Evolutionary conservation across 2,888 invertebrate species (phyloP).

Genomic region (Criorhina ranunculi): DNA sequence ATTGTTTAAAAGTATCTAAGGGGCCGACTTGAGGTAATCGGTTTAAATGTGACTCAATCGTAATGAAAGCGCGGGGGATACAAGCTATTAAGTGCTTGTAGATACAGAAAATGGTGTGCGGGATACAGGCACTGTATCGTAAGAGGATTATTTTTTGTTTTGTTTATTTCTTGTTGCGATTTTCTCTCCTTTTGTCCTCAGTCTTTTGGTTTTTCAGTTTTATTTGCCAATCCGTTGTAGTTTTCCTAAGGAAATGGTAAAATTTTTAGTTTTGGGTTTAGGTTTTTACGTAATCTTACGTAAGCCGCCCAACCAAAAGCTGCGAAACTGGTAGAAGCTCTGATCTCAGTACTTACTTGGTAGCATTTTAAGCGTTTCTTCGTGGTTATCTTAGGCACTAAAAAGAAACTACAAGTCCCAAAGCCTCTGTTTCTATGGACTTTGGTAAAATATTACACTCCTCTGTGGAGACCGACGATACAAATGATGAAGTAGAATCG

Average conservation of each 20-base stretch:
- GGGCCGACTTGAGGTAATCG: slow-evolving; percentile 50
- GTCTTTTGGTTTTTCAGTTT: slow-evolving; percentile 7
- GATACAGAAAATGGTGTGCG: not conserved
- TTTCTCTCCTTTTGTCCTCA: not conserved
- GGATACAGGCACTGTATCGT: slow-evolving; percentile 1
- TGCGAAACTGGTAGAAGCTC: no score
- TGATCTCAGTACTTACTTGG: no score
- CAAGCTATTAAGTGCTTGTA: slow-evolving; percentile 17
- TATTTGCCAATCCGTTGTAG: slow-evolving; percentile 9
- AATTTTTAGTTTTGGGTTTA: no score
- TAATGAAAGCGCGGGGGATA: not conserved
- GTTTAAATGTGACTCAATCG: slow-evolving; percentile 64
- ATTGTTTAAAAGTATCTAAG: slow-evolving; percentile 38
- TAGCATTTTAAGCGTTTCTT: no score
- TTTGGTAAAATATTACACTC: no score
- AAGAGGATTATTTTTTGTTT: slow-evolving; percentile 48
- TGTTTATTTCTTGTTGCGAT: slow-evolving; percentile 41
- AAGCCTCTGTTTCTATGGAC: no score
- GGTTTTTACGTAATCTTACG: no score
- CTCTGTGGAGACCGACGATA: no score
- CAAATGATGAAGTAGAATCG: no score
- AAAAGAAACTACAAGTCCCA: no score
- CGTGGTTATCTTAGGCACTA: no score
- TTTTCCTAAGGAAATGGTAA: not conserved
- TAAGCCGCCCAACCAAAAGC: no score